A percentile compares a stretch with the other conserved stretches of the same genome.
Evolutionary conservation across 2,888 invertebrate genomes (phyloP).

Genomic region (Diploptera punctata): DNA sequence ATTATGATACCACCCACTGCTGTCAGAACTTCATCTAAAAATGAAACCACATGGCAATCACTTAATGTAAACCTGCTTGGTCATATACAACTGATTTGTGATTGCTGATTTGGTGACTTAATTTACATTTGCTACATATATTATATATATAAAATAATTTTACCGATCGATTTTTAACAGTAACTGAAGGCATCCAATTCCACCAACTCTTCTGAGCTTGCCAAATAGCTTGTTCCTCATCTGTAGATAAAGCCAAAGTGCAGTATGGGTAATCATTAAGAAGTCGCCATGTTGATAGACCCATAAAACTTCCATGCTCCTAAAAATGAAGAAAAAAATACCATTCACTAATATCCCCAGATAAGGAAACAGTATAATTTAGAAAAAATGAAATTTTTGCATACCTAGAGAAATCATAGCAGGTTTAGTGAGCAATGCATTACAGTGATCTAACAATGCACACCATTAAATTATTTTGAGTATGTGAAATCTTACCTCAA

Average conservation of each 20-base stretch:
- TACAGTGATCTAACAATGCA: neutral
- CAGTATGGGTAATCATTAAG: slow-evolving; percentile 76
- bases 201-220: slow-evolving; percentile 38
- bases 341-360: neutral
- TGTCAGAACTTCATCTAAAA: too few relatives aligned
- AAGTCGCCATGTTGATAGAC: slow-evolving; percentile 74
- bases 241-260: slow-evolving; percentile 62
- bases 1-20: neutral
- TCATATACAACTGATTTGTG: too few relatives aligned
- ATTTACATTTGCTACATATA: too few relatives aligned
- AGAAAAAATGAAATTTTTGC: neutral
- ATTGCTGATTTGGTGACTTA: too few relatives aligned
- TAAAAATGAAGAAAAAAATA: too few relatives aligned
- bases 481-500: neutral
- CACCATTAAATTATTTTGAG: neutral
- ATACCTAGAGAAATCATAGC: too few relatives aligned
- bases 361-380: neutral
- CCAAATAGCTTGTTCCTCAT: slow-evolving; percentile 53
- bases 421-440: too few relatives aligned
- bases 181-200: slow-evolving; percentile 40
- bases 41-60: too few relatives aligned
- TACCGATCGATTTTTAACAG: slow-evolving; percentile 41
- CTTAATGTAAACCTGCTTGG: too few relatives aligned
- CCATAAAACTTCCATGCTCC: slow-evolving; percentile 57
- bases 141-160: too few relatives aligned